Evolutionary conservation across 2,888 invertebrate genomes (phyloP).

Genomic region (Agapostemon virescens): DNA sequence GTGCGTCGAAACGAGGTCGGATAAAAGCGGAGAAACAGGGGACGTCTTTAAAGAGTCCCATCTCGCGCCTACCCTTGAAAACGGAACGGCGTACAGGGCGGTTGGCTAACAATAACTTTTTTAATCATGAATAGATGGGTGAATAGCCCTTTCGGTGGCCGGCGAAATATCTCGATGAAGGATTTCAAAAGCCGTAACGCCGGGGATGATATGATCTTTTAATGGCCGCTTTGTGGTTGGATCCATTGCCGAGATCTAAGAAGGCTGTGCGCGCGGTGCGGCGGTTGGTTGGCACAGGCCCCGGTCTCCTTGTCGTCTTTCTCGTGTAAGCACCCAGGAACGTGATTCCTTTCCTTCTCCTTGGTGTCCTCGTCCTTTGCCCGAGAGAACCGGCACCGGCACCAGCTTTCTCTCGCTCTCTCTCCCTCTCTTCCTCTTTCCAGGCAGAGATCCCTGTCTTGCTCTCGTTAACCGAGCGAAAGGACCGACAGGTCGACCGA

Average conservation of each 20-base stretch:
- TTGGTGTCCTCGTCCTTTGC: conserved; percentile 49
- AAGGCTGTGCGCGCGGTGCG: conserved; percentile 62
- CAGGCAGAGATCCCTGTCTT: conserved; percentile 41
- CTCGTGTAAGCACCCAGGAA: conserved; percentile 68
- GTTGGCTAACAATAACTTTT: conserved; percentile 38
- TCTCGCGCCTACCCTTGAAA: background rate
- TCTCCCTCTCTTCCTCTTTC: background rate
- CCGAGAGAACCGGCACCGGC: conserved; percentile 12
- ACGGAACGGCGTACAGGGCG: background rate
- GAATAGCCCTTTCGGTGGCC: conserved; percentile 49
- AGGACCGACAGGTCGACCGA: conserved; percentile 74
- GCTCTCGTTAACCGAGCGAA: conserved; percentile 71
- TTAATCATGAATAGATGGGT: conserved; percentile 39
- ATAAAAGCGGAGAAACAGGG: background rate
- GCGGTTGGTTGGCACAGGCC: conserved; percentile 65
- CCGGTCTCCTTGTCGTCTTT: conserved; percentile 69
- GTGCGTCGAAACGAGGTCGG: background rate
- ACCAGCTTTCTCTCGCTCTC: background rate
- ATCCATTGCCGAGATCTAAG: conserved; percentile 79
- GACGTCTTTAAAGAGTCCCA: background rate
- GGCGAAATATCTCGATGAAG: conserved; percentile 60
- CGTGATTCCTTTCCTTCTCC: conserved; percentile 69
- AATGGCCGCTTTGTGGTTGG: conserved; percentile 80
- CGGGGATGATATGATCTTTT: conserved; percentile 79
- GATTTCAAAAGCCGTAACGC: conserved; percentile 70